A percentile compares a stretch with the other conserved stretches of the same genome.
phyloP scores from a whole-genome alignment of 2,888 invertebrate species.

The Drosophila sordidula region DNA sequence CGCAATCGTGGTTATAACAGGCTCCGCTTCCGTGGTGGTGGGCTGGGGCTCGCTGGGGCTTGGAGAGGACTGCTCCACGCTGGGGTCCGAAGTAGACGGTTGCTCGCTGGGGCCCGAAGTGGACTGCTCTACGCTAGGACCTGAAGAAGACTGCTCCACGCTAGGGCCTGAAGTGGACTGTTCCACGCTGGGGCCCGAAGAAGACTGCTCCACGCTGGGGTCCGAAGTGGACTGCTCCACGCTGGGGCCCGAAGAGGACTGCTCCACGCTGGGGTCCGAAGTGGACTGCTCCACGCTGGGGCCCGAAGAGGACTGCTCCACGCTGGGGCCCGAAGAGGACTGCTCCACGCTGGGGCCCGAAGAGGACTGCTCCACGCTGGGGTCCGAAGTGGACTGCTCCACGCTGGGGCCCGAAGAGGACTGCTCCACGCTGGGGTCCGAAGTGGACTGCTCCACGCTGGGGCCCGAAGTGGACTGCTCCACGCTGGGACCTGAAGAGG shows the following conservation, averaged over 20 bases:
- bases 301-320: neutral
- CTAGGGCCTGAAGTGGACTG: no score
- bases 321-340: neutral
- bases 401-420: no score
- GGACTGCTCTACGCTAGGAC: neutral
- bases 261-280: neutral
- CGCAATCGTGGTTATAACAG: constrained; percentile 32
- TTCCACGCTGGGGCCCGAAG: no score
- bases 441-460: neutral
- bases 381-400: no score
- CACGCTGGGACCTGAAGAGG: neutral
- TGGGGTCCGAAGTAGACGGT: neutral
- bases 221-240: neutral
- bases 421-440: no score
- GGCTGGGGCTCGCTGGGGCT: constrained; percentile 15
- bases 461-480: constrained; percentile 9
- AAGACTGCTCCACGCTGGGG: no score
- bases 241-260: constrained; percentile 3
- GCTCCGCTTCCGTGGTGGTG: constrained; percentile 18
- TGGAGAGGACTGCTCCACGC: no score
- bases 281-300: neutral
- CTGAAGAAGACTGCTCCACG: no score
- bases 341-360: neutral
- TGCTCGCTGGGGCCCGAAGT: constrained; percentile 1
- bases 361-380: no score